Percentiles rank a stretch among this genome's conserved stretches.
Evolutionary conservation across 2,888 invertebrate species (phyloP).

Genomic region (Leptopilina drosophilae): DNA sequence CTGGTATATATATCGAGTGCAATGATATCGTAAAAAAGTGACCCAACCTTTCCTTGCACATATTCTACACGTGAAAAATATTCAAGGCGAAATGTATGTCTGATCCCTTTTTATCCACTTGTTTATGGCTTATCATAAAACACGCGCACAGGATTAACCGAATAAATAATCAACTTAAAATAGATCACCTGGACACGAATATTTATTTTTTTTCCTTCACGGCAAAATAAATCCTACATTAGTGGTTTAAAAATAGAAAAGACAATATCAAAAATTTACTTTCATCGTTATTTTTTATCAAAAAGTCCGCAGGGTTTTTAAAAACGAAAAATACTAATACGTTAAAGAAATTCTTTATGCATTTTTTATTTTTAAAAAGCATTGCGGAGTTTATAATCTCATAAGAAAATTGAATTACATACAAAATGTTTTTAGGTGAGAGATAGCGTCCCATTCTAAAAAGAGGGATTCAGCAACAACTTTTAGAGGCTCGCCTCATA

Average conservation of each 20-base stretch:
- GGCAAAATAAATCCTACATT: too few relatives aligned
- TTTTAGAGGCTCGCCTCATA: slow-evolving; percentile 3
- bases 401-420: not conserved
- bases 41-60: slow-evolving; percentile 6
- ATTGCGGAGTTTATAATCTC: too few relatives aligned
- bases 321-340: too few relatives aligned
- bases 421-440: not conserved
- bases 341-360: too few relatives aligned
- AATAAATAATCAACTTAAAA: slow-evolving; percentile 1
- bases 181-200: not conserved
- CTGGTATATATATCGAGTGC: slow-evolving; percentile 35
- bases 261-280: too few relatives aligned
- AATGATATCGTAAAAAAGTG: slow-evolving; percentile 44
- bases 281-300: too few relatives aligned
- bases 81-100: slow-evolving; percentile 19
- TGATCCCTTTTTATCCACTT: slow-evolving; percentile 15
- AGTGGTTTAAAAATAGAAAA: too few relatives aligned
- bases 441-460: slow-evolving; percentile 18
- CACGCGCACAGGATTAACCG: not conserved
- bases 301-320: too few relatives aligned
- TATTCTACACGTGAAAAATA: slow-evolving; percentile 24
- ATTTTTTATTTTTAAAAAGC: too few relatives aligned
- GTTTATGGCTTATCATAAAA: slow-evolving; percentile 17
- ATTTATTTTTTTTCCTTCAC: too few relatives aligned
- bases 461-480: slow-evolving; percentile 31